Conservation (phyloP, 30 jellyfish, hydroid and myxozoan genomes). For the Mastigias papua region DNA sequence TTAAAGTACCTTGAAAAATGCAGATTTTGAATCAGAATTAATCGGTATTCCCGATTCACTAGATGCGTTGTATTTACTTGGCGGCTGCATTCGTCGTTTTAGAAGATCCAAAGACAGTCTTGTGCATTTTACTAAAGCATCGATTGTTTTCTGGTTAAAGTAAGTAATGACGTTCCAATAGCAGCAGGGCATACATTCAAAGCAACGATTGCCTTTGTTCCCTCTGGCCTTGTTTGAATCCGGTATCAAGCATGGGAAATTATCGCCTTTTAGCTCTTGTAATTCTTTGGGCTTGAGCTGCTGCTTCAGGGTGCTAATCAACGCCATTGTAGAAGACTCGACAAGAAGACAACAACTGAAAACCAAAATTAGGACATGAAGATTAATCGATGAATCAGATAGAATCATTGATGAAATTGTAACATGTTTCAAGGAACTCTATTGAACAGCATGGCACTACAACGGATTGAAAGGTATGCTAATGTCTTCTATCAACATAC, state of each 20-base stretch:
- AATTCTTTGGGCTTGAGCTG: slow-evolving; percentile 82
- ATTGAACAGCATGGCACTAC: not conserved
- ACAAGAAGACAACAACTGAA: slow-evolving; percentile 75
- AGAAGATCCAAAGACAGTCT: slow-evolving; percentile 78
- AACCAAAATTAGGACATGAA: too few species aligned
- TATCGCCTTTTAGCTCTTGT: slow-evolving; percentile 57
- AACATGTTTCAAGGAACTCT: not conserved
- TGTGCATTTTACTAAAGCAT: slow-evolving; percentile 82
- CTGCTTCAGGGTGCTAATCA: slow-evolving; percentile 64
- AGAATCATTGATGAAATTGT: too few species aligned
- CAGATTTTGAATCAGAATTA: slow-evolving; percentile 64
- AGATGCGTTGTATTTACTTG: slow-evolving; percentile 63
- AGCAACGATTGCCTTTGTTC: slow-evolving; percentile 88
- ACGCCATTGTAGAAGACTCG: slow-evolving; percentile 76
- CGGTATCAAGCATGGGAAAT: slow-evolving; percentile 81
- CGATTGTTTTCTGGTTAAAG: slow-evolving; percentile 79
- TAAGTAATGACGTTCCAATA: slow-evolving; percentile 83
- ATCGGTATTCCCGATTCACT: slow-evolving; percentile 47
- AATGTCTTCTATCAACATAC: slow-evolving; percentile 42
- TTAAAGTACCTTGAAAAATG: slow-evolving; percentile 81
- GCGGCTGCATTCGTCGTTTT: slow-evolving; percentile 80
- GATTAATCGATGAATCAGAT: too few species aligned
- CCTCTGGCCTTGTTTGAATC: slow-evolving; percentile 84
- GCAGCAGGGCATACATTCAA: slow-evolving; percentile 87
- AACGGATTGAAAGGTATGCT: not conserved